Conservation (phyloP, 1,140 invertebrate species). For the Parasteatoda tepidariorum region DNA sequence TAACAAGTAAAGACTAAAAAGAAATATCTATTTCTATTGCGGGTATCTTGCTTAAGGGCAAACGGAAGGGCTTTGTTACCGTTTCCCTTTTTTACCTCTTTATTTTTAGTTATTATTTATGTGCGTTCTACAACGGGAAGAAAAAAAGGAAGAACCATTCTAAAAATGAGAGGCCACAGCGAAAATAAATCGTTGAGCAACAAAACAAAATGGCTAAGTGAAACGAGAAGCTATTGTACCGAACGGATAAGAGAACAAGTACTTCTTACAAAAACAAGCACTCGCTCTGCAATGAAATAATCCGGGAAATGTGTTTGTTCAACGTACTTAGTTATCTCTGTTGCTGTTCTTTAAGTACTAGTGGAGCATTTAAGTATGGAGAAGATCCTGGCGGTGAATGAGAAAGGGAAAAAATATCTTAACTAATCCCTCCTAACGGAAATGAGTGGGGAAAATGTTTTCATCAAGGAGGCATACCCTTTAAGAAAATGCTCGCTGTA, state of each 20-base stretch:
- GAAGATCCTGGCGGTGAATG: not conserved
- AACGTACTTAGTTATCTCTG: slow-evolving; percentile 4
- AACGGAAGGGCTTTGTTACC: not conserved
- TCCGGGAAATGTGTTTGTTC: slow-evolving; percentile 2
- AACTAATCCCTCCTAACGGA: not conserved
- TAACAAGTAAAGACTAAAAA: not conserved
- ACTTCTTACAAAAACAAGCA: not conserved
- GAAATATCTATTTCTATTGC: not conserved
- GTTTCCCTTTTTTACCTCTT: not conserved
- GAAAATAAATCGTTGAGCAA: not conserved
- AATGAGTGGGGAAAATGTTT: not conserved
- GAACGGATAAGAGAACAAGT: not conserved
- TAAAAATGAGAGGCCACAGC: not conserved
- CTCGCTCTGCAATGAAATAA: not conserved
- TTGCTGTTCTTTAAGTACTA: not conserved
- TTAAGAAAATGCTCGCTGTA: not conserved
- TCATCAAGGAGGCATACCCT: not conserved
- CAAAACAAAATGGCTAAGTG: not conserved
- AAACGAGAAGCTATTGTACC: not conserved
- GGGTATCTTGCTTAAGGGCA: not conserved
- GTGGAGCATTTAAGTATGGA: not conserved
- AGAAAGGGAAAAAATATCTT: not conserved
- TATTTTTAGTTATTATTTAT: not conserved
- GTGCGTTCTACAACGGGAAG: not conserved
- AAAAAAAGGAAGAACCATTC: no score